A percentile compares a stretch with the other conserved stretches of the same genome.
Evolutionary conservation across 64 coral and sea anemone species (phyloP).

Genomic region (Montipora foliosa): DNA sequence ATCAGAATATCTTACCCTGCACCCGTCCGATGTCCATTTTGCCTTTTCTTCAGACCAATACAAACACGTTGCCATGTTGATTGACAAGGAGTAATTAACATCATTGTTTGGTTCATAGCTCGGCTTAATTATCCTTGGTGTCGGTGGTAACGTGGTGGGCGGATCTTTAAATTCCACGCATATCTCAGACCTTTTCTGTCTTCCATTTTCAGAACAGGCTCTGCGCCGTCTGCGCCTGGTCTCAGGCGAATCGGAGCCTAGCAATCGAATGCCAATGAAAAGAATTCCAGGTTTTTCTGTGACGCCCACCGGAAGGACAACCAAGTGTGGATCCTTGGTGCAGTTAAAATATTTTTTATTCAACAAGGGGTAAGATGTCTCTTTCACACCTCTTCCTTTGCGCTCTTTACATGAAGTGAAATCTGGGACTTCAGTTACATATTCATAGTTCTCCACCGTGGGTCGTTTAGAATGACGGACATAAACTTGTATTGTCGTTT

Average conservation of each 20-base stretch:
- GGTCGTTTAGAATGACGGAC: conserved; percentile 52
- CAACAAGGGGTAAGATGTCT: background rate
- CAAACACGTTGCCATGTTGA: conserved; percentile 79
- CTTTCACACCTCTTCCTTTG: background rate
- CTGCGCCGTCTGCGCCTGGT: conserved; percentile 56
- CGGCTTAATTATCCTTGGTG: conserved; percentile 52
- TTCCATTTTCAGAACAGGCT: conserved; percentile 72
- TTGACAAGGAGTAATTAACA: conserved; percentile 83
- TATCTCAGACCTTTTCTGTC: conserved; percentile 71
- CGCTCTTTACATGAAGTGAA: conserved; percentile 64
- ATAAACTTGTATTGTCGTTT: conserved; percentile 52
- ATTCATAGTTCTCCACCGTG: conserved; percentile 51
- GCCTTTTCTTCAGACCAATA: conserved; percentile 78
- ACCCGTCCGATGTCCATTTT: conserved; percentile 84
- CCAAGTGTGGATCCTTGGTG: conserved; percentile 59
- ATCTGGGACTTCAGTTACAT: conserved; percentile 69
- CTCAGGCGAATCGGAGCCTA: background rate
- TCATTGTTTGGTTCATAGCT: conserved; percentile 76
- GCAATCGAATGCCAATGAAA: conserved; percentile 68
- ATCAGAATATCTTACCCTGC: conserved; percentile 61
- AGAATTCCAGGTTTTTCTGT: conserved; percentile 56
- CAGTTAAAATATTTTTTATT: conserved; percentile 43
- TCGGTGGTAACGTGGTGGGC: conserved; percentile 79
- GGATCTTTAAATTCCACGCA: conserved; percentile 95
- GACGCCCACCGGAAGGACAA: conserved; percentile 54